A percentile compares a stretch with the other conserved stretches of the same genome.
phyloP scores from a whole-genome alignment of 2,113 vertebrate genomes.

The Ursus arctos region DNA sequence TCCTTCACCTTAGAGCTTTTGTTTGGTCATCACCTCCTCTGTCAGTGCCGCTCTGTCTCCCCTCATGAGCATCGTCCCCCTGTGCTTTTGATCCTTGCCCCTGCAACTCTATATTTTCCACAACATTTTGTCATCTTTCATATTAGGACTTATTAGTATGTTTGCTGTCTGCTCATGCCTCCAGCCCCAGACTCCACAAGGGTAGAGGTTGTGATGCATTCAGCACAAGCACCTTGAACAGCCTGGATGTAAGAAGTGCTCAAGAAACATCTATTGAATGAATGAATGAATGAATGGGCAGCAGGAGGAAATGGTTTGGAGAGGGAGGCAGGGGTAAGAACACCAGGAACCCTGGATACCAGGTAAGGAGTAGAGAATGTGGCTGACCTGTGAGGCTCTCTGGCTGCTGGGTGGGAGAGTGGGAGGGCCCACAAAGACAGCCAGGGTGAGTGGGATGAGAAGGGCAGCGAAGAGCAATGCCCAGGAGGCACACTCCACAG shows the following conservation, averaged over 20 bases:
- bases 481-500: neutral
- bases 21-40: neutral
- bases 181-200: neutral
- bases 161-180: neutral
- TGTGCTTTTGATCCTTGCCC: neutral
- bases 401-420: no score
- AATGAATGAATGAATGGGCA: neutral
- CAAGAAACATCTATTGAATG: neutral
- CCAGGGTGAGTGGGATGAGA: neutral
- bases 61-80: neutral
- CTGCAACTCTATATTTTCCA: neutral
- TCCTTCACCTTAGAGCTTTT: neutral
- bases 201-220: neutral
- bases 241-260: neutral
- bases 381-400: neutral
- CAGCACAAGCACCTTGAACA: neutral
- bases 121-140: fast-evolving
- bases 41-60: neutral
- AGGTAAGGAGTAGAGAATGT: neutral
- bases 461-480: neutral
- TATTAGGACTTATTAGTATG: no score
- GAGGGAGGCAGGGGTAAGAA: neutral
- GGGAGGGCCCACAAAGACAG: neutral
- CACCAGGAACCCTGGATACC: neutral
- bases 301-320: neutral